Percentiles rank a stretch among this genome's conserved stretches.
Evolutionary conservation across 1,140 invertebrate genomes (phyloP).

Genomic region (Dufourea novaeangliae): DNA sequence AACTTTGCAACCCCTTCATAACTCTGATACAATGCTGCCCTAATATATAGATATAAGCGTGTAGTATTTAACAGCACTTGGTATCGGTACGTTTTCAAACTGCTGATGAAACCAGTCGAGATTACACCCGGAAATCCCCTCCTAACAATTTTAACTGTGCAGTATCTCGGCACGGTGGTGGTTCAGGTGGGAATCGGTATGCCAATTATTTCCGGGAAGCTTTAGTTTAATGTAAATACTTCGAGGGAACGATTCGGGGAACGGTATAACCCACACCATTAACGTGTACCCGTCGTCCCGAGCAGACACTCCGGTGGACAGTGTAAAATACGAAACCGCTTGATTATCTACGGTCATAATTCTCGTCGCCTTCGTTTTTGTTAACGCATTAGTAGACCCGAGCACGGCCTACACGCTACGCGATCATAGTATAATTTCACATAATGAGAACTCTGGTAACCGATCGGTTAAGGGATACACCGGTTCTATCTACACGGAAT

Average conservation of each 20-base stretch:
- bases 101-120: not conserved
- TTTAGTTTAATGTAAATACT: conserved; percentile 36
- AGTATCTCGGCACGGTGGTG: not conserved
- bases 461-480: conserved; percentile 74
- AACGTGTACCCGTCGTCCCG: not conserved
- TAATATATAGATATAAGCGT: no score
- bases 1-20: not conserved
- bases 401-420: conserved; percentile 50
- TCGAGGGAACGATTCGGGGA: conserved; percentile 15
- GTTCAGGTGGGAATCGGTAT: not conserved
- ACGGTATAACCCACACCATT: not conserved
- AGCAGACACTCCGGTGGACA: not conserved
- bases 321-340: conserved; percentile 52
- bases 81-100: not conserved
- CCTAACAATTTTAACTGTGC: conserved; percentile 16
- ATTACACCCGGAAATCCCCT: not conserved
- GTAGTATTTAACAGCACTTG: not conserved
- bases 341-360: conserved; percentile 57
- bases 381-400: conserved; percentile 61
- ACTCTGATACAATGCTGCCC: not conserved
- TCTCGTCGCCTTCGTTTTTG: conserved; percentile 53
- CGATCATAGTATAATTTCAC: conserved; percentile 65
- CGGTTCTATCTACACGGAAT: conserved; percentile 75
- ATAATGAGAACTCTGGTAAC: conserved; percentile 71
- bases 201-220: conserved; percentile 29